phyloP scores from a whole-genome alignment of 2,113 vertebrate species.

The Apteryx mantelli region DNA sequence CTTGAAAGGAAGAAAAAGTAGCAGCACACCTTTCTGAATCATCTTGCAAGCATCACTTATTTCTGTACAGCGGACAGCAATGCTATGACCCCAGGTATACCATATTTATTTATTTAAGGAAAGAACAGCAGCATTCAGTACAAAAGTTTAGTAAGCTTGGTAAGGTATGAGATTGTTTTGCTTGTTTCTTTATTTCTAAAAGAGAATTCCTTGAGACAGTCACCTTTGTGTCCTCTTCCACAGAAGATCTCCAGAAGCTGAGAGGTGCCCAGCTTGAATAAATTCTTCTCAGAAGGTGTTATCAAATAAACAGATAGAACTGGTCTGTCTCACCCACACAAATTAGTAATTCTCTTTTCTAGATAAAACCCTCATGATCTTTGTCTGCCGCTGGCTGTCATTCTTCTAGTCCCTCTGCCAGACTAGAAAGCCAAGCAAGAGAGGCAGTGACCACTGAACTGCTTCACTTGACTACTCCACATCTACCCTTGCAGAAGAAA shows the following conservation, averaged over 20 bases:
- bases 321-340: neutral
- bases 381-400: neutral
- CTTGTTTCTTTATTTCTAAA: neutral
- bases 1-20: too few species aligned
- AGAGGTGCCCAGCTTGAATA: neutral
- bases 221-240: neutral
- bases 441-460: neutral
- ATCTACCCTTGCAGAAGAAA: neutral
- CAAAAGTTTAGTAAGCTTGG: neutral
- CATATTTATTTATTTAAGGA: neutral
- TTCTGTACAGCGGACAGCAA: neutral
- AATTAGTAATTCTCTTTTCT: neutral
- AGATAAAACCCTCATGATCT: neutral
- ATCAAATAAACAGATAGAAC: neutral
- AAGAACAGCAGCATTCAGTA: neutral
- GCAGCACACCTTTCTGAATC: too few species aligned
- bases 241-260: neutral
- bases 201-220: neutral
- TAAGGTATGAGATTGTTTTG: neutral
- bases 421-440: neutral
- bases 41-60: too few species aligned
- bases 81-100: neutral
- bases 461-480: neutral
- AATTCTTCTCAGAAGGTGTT: neutral
- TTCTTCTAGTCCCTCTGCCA: neutral